Base-by-base conservation (phyloP, 2,888 invertebrate genomes). In the Chloroclystis v-ata region DNA sequence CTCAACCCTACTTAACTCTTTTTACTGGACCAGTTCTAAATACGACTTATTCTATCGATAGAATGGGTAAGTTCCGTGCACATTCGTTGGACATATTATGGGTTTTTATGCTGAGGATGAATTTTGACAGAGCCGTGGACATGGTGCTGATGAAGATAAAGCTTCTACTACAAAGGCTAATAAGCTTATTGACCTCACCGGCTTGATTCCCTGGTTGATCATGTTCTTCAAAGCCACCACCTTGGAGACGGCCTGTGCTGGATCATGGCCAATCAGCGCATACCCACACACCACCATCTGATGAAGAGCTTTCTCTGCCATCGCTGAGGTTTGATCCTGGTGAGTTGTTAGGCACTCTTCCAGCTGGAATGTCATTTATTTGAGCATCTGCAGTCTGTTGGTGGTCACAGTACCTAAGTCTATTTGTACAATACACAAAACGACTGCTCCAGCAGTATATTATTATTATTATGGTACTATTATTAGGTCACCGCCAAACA, bases 221-320 rank as follows among this genome's bases (percentile, higher is more conserved):
- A 83, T 80, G 16, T 63, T 65, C 65, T 86, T 86, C 38, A 86
- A 53, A 0, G 57, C 52, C 2, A 78, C 44, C 6, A 86, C 82
- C 20, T 71, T 80, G 7, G 64, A 61, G 4, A 86, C 71, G 0
- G 86, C 85, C 12, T 75, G 71, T 5, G 75, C 68, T 0, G 86
- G 85, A n/a, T 86, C 84, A 33, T 86, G 86, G 0, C 86, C 86
- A 2, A 86, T 86, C 47, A 86, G 61, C 0, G 86, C 84, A 43
- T 86, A 86, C 0, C 86, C 86, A 46, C 86, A 87, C 1, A 86
- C 75, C 30, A 85, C 86, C 85, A 87, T 85, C 59, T 86, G 84
- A 41, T 86, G 86, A 0, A 87, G 62, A 1, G 85, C 80, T 52
- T 78, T 84, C 62, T 86, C 85, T 0, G 85, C 84, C n/a, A 86